Percentiles rank a stretch among this genome's conserved stretches.
phyloP scores from a whole-genome alignment of 2,888 invertebrate genomes.

The Athalia cordata region DNA sequence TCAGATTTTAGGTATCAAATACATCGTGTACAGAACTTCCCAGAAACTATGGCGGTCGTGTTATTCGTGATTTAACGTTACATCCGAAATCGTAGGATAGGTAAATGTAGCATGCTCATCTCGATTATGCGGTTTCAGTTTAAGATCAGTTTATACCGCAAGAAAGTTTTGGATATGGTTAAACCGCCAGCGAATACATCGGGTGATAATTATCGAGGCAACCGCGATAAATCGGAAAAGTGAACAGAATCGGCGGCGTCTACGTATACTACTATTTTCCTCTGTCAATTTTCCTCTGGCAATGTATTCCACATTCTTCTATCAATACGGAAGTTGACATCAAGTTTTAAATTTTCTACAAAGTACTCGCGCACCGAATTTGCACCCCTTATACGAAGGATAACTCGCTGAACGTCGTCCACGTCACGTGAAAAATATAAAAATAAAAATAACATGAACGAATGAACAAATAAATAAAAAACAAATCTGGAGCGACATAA shows the following conservation, averaged over 20 bases:
- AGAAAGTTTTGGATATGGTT: slow-evolving; percentile 5
- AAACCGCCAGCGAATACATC: background rate
- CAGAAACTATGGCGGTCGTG: background rate
- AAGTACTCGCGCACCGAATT: slow-evolving; percentile 26
- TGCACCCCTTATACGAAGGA: background rate
- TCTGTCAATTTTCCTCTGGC: too few relatives aligned
- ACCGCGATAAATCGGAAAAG: background rate
- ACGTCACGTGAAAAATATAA: slow-evolving; percentile 2
- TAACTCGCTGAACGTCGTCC: background rate
- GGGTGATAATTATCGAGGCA: slow-evolving; percentile 28
- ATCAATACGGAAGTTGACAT: background rate
- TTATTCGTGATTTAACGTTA: slow-evolving; percentile 5
- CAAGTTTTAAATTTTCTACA: slow-evolving; percentile 34
- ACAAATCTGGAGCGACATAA: background rate
- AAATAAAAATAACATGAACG: slow-evolving; percentile 2
- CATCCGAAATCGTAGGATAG: background rate
- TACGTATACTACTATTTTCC: too few relatives aligned
- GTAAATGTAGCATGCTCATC: too few relatives aligned
- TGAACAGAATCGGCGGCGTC: background rate
- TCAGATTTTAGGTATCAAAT: background rate
- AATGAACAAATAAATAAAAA: background rate
- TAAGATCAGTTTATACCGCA: background rate
- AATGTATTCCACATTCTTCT: too few relatives aligned
- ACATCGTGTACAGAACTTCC: background rate
- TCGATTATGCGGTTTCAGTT: slow-evolving; percentile 13